Evolutionary conservation across 2,888 invertebrate species (phyloP).

Genomic region (Pammene fasciana): DNA sequence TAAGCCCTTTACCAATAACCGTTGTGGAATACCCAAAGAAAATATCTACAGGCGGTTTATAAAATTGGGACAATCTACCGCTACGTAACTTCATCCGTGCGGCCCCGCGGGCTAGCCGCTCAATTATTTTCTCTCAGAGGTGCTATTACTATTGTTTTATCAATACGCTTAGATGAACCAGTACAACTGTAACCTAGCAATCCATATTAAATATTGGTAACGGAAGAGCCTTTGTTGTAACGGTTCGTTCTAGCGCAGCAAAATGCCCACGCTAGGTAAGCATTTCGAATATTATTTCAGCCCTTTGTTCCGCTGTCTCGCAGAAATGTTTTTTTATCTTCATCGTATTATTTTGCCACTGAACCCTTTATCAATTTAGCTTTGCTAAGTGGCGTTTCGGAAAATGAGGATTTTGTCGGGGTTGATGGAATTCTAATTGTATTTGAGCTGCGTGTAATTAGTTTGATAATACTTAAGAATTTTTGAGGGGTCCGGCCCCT

Average conservation of each 20-base stretch:
- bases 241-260: background rate
- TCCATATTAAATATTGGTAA: background rate
- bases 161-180: background rate
- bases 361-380: slow-evolving; percentile 52
- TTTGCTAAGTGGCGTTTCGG: slow-evolving; percentile 39
- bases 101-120: slow-evolving; percentile 44
- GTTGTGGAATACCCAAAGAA: slow-evolving; percentile 17
- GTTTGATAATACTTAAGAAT: slow-evolving; percentile 5
- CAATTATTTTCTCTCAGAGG: slow-evolving; percentile 53
- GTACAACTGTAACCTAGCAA: background rate
- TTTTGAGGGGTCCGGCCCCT: background rate
- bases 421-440: slow-evolving; percentile 20
- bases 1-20: slow-evolving; percentile 19
- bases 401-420: slow-evolving; percentile 22
- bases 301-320: slow-evolving; percentile 49
- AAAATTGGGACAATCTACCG: slow-evolving; percentile 35
- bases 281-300: slow-evolving; percentile 7
- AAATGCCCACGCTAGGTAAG: background rate
- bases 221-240: background rate
- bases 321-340: slow-evolving; percentile 51
- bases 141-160: background rate
- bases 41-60: slow-evolving; percentile 31
- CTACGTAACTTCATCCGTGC: slow-evolving; percentile 30
- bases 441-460: slow-evolving; percentile 16
- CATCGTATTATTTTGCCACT: slow-evolving; percentile 49